These are phyloP conservation scores for Drosophila melanogaster DNA, from an alignment of 1,140 invertebrate genomes.

Conservation along the genomic window DNA sequence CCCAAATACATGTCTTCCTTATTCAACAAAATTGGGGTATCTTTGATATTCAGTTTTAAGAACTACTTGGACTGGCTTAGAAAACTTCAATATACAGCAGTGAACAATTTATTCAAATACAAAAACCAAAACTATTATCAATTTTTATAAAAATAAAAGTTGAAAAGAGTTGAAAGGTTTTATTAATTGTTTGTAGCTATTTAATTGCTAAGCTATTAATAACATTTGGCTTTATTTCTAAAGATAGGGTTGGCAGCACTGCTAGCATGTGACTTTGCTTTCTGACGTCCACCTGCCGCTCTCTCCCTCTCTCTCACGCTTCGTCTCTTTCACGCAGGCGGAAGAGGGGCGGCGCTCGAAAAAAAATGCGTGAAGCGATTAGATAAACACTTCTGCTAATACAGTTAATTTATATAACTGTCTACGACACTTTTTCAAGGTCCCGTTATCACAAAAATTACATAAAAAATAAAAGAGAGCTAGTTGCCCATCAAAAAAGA, in stretches of 20 bases:
- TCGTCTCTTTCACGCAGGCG: constrained; percentile 29
- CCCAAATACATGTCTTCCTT: too few relatives aligned
- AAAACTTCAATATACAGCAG: too few relatives aligned
- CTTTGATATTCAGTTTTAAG: too few relatives aligned
- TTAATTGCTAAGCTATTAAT: constrained; percentile 4
- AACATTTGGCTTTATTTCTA: constrained; percentile 2
- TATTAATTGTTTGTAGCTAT: background rate
- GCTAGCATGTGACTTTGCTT: constrained; percentile 70
- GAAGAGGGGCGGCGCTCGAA: constrained; percentile 21
- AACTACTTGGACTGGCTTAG: too few relatives aligned
- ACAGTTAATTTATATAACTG: constrained; percentile 68
- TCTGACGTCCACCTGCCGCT: constrained; percentile 7
- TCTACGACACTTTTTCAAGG: constrained; percentile 59
- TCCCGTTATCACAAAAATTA: constrained; percentile 65
- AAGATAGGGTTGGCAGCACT: constrained; percentile 1
- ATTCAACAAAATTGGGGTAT: too few relatives aligned
- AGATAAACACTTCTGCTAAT: constrained; percentile 60
- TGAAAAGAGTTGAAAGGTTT: background rate
- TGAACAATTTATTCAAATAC: background rate
- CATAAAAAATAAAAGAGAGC: constrained; percentile 56
- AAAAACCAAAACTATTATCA: background rate
- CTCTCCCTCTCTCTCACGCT: constrained; percentile 20
- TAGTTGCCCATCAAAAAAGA: background rate
- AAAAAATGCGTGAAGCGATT: constrained; percentile 67
- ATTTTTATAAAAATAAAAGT: background rate